Evolutionary conservation across 2,113 vertebrate species (phyloP).

Genomic region (Taxidea taxus): DNA sequence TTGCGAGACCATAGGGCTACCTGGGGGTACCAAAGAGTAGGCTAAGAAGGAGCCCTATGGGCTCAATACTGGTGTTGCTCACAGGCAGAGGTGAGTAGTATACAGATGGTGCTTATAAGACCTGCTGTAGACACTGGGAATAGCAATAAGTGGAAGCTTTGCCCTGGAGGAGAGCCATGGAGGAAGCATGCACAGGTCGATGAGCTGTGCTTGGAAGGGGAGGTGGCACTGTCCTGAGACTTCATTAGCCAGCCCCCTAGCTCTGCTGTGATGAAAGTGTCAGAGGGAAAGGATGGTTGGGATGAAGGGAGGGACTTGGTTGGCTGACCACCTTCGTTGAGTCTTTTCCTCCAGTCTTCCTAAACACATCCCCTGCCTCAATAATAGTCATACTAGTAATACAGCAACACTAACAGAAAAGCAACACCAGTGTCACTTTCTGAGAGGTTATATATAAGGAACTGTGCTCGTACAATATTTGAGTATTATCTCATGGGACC

Average conservation of each 20-base stretch:
- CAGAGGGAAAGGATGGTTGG: not conserved
- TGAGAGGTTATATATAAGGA: not conserved
- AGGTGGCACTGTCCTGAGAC: no score
- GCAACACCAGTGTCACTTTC: not conserved
- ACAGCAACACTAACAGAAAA: not conserved
- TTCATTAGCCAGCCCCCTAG: not conserved
- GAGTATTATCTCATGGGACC: not conserved
- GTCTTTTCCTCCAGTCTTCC: not conserved
- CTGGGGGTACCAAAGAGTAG: rapidly evolving
- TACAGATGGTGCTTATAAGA: rapidly evolving
- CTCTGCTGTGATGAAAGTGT: not conserved
- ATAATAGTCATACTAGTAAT: not conserved
- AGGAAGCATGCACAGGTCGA: not conserved
- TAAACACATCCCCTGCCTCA: not conserved
- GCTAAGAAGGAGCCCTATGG: rapidly evolving
- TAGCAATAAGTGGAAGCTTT: not conserved
- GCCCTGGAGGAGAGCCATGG: rapidly evolving
- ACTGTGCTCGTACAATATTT: not conserved
- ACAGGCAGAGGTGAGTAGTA: rapidly evolving
- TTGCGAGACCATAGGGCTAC: not conserved
- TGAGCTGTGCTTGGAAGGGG: not conserved
- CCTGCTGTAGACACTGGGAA: not conserved
- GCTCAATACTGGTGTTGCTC: rapidly evolving
- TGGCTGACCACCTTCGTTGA: not conserved
- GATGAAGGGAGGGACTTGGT: not conserved